These are phyloP conservation scores for Albula glossodonta DNA, from an alignment of 2,113 vertebrate species.

Conservation along the genomic window DNA sequence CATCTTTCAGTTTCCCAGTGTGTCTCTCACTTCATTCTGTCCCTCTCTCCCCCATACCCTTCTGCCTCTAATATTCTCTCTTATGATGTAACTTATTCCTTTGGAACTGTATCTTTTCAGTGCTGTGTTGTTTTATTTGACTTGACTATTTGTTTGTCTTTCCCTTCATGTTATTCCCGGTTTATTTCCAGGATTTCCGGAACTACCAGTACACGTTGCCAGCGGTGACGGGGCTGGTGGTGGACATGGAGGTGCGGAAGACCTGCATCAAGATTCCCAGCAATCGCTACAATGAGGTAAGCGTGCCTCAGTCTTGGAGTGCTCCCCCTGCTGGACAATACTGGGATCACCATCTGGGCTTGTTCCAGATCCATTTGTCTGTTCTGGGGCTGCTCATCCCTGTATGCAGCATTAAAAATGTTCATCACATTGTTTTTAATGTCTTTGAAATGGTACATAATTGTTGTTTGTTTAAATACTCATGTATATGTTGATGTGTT, in stretches of 20 bases:
- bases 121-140: too few relatives aligned
- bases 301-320: not conserved
- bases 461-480: too few relatives aligned
- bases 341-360: not conserved
- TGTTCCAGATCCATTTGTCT: not conserved
- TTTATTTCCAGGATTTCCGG: slow-evolving; percentile 85
- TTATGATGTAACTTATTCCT: too few relatives aligned
- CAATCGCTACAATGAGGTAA: slow-evolving; percentile 96
- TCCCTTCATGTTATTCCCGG: not conserved
- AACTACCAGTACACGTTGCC: slow-evolving; percentile 98
- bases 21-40: not conserved
- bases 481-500: not conserved
- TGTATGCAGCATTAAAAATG: not conserved
- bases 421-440: too few relatives aligned
- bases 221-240: slow-evolving; percentile 89
- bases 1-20: not conserved
- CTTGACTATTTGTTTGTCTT: too few relatives aligned
- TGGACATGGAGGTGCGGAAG: slow-evolving; percentile 98
- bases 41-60: not conserved
- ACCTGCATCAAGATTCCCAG: slow-evolving; percentile 98
- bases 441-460: too few relatives aligned
- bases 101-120: too few relatives aligned
- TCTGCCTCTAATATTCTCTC: too few relatives aligned
- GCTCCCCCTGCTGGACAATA: not conserved
- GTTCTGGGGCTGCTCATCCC: not conserved